Evolutionary conservation across 2,113 vertebrate genomes (phyloP).

Genomic region (Pelvicachromis taeniatus): DNA sequence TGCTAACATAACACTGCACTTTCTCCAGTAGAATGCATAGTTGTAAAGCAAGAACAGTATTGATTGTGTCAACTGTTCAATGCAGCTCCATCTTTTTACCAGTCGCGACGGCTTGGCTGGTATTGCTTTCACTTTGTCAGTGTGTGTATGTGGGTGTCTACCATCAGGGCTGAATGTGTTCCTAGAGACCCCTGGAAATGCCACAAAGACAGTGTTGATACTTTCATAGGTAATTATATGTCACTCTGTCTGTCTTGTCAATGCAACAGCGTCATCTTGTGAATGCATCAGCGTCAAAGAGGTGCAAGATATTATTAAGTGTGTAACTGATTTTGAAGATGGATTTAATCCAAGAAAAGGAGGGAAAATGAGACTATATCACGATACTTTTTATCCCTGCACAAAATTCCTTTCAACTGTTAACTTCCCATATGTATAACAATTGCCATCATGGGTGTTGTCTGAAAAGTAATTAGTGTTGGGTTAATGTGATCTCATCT

Average conservation of each 20-base stretch:
- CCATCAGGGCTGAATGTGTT: background rate
- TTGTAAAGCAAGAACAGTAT: background rate
- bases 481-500: background rate
- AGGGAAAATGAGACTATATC: background rate
- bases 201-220: background rate
- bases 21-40: background rate
- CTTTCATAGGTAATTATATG: background rate
- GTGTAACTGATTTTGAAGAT: background rate
- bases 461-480: background rate
- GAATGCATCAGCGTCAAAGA: background rate
- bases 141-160: background rate
- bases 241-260: background rate
- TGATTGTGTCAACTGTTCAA: background rate
- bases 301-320: background rate
- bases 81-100: background rate
- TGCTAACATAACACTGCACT: background rate
- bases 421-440: background rate
- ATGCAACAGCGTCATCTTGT: background rate
- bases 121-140: background rate
- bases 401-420: background rate
- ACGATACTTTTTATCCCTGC: background rate
- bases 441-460: background rate
- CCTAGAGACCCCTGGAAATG: background rate
- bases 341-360: background rate
- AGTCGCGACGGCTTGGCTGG: background rate